These are phyloP conservation scores for Borostomias antarcticus DNA, from an alignment of 2,797 vertebrate species.

Conservation along the genomic window DNA sequence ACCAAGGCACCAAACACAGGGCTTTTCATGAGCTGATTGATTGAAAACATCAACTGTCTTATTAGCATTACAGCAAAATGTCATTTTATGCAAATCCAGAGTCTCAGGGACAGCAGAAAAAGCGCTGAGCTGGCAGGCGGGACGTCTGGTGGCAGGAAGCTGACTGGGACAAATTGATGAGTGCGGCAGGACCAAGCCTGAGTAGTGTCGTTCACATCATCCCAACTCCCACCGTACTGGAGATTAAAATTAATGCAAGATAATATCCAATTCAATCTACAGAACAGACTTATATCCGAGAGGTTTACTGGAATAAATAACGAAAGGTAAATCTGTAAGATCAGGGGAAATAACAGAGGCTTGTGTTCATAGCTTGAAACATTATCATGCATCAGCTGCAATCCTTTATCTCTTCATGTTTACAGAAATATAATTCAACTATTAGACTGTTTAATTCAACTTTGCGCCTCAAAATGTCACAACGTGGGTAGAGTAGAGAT, in stretches of 20 bases:
- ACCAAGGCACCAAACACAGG: slow-evolving; percentile 26
- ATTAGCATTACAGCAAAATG: slow-evolving; percentile 71
- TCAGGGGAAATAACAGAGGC: neutral
- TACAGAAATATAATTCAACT: too few species aligned
- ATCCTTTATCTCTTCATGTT: too few species aligned
- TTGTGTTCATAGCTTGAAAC: too few species aligned
- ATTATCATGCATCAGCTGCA: neutral
- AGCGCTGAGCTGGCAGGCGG: slow-evolving; percentile 60
- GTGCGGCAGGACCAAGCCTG: slow-evolving; percentile 37
- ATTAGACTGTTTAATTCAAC: too few species aligned
- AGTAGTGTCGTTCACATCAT: slow-evolving; percentile 22
- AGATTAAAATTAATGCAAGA: too few species aligned
- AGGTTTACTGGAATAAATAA: neutral
- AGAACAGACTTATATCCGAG: neutral
- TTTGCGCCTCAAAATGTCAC: too few species aligned
- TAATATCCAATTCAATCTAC: slow-evolving; percentile 16
- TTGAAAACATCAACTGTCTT: slow-evolving; percentile 61
- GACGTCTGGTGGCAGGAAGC: slow-evolving; percentile 39
- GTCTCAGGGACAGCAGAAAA: slow-evolving; percentile 60
- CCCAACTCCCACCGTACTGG: too few species aligned
- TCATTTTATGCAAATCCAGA: slow-evolving; percentile 71
- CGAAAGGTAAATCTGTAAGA: neutral
- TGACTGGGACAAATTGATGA: slow-evolving; percentile 67
- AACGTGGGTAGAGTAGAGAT: too few species aligned
- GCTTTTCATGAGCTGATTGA: slow-evolving; percentile 54